Conservation (phyloP, 64 coral and sea anemone species). For the Acropora yongei region DNA sequence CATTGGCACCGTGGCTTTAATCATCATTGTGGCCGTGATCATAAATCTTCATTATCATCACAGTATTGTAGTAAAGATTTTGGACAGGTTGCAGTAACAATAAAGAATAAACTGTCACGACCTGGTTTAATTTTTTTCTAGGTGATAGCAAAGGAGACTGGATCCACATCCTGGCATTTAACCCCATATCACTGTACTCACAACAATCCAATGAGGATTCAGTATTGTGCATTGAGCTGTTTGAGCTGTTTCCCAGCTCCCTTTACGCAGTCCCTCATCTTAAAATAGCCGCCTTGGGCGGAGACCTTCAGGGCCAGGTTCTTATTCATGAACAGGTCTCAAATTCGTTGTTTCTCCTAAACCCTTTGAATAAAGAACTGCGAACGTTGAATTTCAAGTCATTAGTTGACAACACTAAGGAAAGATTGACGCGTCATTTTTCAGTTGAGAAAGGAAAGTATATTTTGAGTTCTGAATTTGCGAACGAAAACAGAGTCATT, state of each 20-base stretch:
- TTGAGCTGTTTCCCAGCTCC: conserved; percentile 71
- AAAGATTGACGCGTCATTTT: conserved; percentile 89
- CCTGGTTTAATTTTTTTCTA: conserved; percentile 25
- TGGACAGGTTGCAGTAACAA: no score
- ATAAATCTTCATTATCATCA: no score
- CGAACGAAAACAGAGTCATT: conserved; percentile 79
- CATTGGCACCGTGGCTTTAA: no score
- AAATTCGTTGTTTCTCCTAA: conserved; percentile 75
- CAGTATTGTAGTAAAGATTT: no score
- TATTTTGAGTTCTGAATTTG: conserved; percentile 77
- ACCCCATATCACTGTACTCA: conserved; percentile 87
- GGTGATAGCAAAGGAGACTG: conserved; percentile 88
- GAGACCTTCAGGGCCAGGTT: conserved; percentile 72
- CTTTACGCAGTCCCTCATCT: conserved; percentile 72
- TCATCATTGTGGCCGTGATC: no score
- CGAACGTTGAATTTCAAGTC: conserved; percentile 80
- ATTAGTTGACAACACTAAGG: conserved; percentile 71
- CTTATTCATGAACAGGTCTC: conserved; percentile 86
- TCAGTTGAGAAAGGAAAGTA: conserved; percentile 77
- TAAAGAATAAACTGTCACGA: neutral
- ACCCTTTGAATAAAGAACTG: conserved; percentile 44
- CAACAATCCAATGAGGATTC: conserved; percentile 86
- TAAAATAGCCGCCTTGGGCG: conserved; percentile 85
- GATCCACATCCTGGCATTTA: conserved; percentile 82
- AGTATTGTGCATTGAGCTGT: conserved; percentile 79